Percentiles rank a stretch among this genome's conserved stretches.
Conservation (phyloP, 1,140 invertebrate genomes). For the Oedothorax gibbosus region DNA sequence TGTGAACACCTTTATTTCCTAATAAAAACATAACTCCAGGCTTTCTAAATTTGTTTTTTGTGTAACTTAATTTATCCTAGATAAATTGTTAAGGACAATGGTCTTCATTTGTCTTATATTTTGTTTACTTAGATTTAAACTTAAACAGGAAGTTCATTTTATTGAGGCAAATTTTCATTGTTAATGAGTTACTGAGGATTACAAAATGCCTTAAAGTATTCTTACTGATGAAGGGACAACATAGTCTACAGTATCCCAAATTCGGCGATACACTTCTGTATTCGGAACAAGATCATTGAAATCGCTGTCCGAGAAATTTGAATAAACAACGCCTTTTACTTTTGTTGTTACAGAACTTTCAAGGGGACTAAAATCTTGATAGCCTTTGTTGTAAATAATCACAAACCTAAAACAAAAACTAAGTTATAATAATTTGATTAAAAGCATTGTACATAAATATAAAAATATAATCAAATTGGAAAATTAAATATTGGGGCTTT, state of each 20-base stretch:
- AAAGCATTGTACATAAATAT: not conserved
- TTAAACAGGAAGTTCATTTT: too few relatives aligned
- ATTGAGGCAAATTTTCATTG: too few relatives aligned
- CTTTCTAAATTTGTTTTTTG: too few relatives aligned
- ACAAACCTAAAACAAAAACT: slow-evolving; percentile 68
- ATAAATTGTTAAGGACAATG: too few relatives aligned
- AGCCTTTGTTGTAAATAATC: slow-evolving; percentile 72
- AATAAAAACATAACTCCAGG: too few relatives aligned
- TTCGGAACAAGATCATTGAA: slow-evolving; percentile 59
- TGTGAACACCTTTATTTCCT: too few relatives aligned
- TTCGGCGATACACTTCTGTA: slow-evolving; percentile 64
- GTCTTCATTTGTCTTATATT: too few relatives aligned
- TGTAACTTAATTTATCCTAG: too few relatives aligned
- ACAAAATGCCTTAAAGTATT: not conserved
- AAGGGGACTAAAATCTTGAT: slow-evolving; percentile 71
- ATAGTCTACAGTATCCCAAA: slow-evolving; percentile 73
- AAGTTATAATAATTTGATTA: not conserved
- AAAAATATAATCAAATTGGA: not conserved
- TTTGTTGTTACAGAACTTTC: slow-evolving; percentile 72
- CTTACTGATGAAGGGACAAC: slow-evolving; percentile 71
- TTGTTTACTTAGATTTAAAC: too few relatives aligned
- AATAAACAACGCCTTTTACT: slow-evolving; percentile 71
- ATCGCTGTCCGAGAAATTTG: slow-evolving; percentile 66
- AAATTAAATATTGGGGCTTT: not conserved
- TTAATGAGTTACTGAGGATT: too few relatives aligned